These are phyloP conservation scores for Empidonax traillii DNA, from an alignment of 2,113 vertebrate genomes.

Conservation along the genomic window DNA sequence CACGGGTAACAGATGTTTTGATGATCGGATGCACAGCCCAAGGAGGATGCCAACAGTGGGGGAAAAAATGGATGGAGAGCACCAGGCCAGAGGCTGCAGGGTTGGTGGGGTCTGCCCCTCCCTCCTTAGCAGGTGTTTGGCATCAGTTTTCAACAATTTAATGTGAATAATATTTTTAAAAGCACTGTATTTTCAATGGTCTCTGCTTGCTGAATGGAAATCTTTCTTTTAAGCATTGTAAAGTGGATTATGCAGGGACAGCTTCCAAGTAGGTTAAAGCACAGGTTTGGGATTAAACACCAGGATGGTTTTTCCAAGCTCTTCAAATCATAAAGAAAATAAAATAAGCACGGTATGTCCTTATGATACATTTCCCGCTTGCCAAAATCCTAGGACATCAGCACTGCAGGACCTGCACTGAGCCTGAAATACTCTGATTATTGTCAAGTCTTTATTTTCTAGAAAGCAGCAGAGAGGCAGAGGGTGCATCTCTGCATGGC, in stretches of 20 bases:
- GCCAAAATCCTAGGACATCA: neutral
- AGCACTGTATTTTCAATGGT: neutral
- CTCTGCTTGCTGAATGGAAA: neutral
- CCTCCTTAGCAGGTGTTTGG: neutral
- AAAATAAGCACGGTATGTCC: neutral
- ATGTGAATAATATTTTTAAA: neutral
- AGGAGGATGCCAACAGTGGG: neutral
- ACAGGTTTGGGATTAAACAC: neutral
- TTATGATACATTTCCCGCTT: neutral
- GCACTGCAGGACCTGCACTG: accelerated
- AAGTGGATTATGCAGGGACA: neutral
- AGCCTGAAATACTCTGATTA: neutral
- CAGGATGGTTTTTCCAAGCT: neutral
- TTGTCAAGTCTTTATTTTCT: neutral
- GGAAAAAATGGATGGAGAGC: neutral
- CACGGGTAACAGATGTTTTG: neutral
- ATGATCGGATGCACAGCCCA: neutral
- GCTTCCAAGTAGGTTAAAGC: conserved; percentile 34
- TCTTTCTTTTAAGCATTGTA: neutral
- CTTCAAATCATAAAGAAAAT: neutral
- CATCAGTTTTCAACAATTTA: neutral
- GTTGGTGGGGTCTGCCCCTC: neutral
- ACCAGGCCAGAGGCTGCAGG: neutral
- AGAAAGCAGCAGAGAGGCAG: neutral
- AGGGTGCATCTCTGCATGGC: accelerated